A percentile compares a stretch with the other conserved stretches of the same genome.
Conservation (phyloP, 1,140 invertebrate species). For the Bombus superbus region DNA sequence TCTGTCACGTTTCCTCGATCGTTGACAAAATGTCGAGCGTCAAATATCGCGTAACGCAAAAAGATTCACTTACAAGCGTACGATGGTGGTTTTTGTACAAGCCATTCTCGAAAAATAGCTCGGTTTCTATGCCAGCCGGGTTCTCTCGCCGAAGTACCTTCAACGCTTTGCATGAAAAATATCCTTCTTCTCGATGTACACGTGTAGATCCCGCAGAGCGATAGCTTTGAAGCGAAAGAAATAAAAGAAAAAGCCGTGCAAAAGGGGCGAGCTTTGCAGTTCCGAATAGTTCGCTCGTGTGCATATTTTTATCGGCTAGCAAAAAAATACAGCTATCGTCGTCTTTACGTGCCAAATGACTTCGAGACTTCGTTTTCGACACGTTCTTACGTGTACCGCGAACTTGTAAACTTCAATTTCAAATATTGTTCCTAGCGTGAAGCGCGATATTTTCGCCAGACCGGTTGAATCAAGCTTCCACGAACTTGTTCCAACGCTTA, state of each 20-base stretch:
- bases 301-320: slow-evolving; percentile 14
- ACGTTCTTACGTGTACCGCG: background rate
- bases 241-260: slow-evolving; percentile 25
- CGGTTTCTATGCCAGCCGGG: slow-evolving; percentile 2
- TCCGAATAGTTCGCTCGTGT: background rate
- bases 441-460: background rate
- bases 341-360: background rate
- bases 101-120: slow-evolving; percentile 11
- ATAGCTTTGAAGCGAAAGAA: slow-evolving; percentile 38
- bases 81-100: slow-evolving; percentile 9
- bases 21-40: background rate
- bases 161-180: slow-evolving; percentile 44
- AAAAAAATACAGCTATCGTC: background rate
- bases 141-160: slow-evolving; percentile 16
- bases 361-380: background rate
- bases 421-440: accelerated
- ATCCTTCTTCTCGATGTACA: slow-evolving; percentile 26
- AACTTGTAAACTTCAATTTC: background rate
- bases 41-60: background rate
- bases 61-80: slow-evolving; percentile 26
- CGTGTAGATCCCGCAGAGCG: slow-evolving; percentile 14
- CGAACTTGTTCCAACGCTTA: background rate
- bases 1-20: background rate
- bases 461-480: background rate
- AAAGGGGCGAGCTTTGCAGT: slow-evolving; percentile 8